phyloP scores from a whole-genome alignment of 2,797 vertebrate species.

The Siniperca scherzeri region DNA sequence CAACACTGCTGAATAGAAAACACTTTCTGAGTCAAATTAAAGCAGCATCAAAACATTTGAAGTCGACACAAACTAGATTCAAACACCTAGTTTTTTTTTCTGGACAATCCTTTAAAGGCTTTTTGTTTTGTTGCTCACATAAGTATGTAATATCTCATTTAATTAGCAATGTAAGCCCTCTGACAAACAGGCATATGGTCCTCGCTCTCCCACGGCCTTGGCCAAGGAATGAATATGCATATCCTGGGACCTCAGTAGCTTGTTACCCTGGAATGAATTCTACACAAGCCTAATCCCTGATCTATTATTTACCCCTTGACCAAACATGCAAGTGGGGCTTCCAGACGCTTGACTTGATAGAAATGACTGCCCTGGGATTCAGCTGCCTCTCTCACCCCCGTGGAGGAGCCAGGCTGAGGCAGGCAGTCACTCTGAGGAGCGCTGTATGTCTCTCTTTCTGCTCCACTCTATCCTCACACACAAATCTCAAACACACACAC shows the following conservation, averaged over 20 bases:
- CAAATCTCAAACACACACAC: slow-evolving; percentile 25
- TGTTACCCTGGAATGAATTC: slow-evolving; percentile 88
- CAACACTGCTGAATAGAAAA: slow-evolving; percentile 35
- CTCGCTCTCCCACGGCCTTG: slow-evolving; percentile 86
- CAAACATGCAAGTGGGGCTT: slow-evolving; percentile 89
- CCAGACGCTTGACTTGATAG: slow-evolving; percentile 86
- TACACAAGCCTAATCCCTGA: slow-evolving; percentile 89
- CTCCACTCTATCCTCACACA: slow-evolving; percentile 44
- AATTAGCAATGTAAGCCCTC: slow-evolving; percentile 86
- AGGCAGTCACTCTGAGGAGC: slow-evolving; percentile 68
- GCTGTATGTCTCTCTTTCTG: slow-evolving; percentile 63
- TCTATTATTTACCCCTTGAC: slow-evolving; percentile 92
- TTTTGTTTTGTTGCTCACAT: slow-evolving; percentile 81
- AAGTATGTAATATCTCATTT: slow-evolving; percentile 86
- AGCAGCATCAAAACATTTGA: slow-evolving; percentile 53
- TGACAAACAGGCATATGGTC: slow-evolving; percentile 85
- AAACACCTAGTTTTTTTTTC: slow-evolving; percentile 41
- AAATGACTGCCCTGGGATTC: slow-evolving; percentile 84
- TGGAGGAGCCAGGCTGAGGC: slow-evolving; percentile 65
- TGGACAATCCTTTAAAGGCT: slow-evolving; percentile 73
- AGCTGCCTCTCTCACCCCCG: slow-evolving; percentile 70
- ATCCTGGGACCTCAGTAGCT: slow-evolving; percentile 85
- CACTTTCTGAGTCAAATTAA: slow-evolving; percentile 53
- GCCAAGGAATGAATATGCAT: slow-evolving; percentile 87
- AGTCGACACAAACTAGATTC: slow-evolving; percentile 36